Evolutionary conservation across 2,113 vertebrate genomes (phyloP), one percentile per base, ranked within the genome.

Genomic region (Prochilodus magdalenae): DNA sequence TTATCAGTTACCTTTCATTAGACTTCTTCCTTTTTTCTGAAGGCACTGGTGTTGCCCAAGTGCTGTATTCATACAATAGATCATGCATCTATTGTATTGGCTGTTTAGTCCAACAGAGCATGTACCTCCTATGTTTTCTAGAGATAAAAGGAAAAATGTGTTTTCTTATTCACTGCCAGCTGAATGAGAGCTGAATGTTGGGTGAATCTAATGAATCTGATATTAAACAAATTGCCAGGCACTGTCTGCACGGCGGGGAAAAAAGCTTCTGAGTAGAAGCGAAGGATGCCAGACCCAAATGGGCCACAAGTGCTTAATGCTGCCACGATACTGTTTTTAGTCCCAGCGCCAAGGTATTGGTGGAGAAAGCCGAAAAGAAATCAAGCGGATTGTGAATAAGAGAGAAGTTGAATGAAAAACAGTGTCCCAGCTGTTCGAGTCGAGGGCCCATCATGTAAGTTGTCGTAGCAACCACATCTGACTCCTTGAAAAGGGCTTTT

Each of bases 381-480:
- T 80, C 70, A 80, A 44, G 57, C 69, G 36, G 59, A 62, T 65
- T 80, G 79, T 80, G 79, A 65, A 65, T 36, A 80, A 36, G 72
- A 33, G 59, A 73, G 59, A 73, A 70, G 4, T 53, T 80, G 70
- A 80, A 73, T 80, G 79, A 65, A 80, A 73, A 67, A 80, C 40
- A 33, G 69, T 80, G 49, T 65, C 72, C 70, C 79, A 80, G 79
- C 69, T 73, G 59, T 80, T 53, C 57, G 29, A 80, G 55, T 73
- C 70, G 62, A 80, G 70, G 69, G 79, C 79, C 70, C 70, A 65
- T 80, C 57, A 73, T 63, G 59, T 44, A 73, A 81, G 79, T 73
- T 81, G 79, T 81, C 79, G 44, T 81, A 65, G 79, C 79, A 81
- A 81, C 79, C 79, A 73, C 11, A 16, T 63, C 70, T 81, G 59